Base-by-base conservation (phyloP, 2,113 vertebrate genomes). In the Lasiurus borealis region DNA sequence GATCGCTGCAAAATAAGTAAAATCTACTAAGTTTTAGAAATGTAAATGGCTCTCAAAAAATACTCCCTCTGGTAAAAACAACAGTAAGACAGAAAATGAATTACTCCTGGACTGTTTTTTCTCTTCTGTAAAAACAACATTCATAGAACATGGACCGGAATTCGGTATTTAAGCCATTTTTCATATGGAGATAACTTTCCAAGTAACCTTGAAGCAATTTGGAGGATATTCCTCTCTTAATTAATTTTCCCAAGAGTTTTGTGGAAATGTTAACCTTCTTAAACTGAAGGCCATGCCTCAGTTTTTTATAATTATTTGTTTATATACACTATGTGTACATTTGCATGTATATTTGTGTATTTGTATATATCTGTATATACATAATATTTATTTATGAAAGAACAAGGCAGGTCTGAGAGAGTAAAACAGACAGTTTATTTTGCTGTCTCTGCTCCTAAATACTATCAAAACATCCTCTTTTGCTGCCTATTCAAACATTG, bases 401-500 rank as follows among this genome's bases (percentile, higher is more conserved):
- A 34, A 91, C 25, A 81, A 78, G 48, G n/a, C 9, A 77, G 9
- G 87, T 44, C 44, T 77, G 78, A 92, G 50, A 92, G 73, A 85
- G 15, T 31, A 95, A 95, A 91, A 57, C 2, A 13, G 12, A 72
- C 14, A 44, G 59, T 81, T 97, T 89, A 93, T 89, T 95, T 96
- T 40, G 27, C 62, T 59, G 59, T 71, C 46, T 94, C 16, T 88
- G 27, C 31, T 89, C 19, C 1, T 87, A 0, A 94, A 92, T 92
- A 97, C 97, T 76, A 94, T 97, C 88, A 95, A 88, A 95, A 19
- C 6, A 83, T 90, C 82, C 85, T 87, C 29, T 19, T 95, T 92
- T 93, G 11, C 54, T 96, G 57, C 66, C 75, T 97, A 64, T 36
- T 95, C 27, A 97, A 94, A 96, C 62, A 81, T 16, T 96, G 93